Percentiles rank a stretch among this genome's conserved stretches.
These are phyloP conservation scores for Synanthedon vespiformis DNA, from an alignment of 2,888 invertebrate species.

Conservation along the genomic window DNA sequence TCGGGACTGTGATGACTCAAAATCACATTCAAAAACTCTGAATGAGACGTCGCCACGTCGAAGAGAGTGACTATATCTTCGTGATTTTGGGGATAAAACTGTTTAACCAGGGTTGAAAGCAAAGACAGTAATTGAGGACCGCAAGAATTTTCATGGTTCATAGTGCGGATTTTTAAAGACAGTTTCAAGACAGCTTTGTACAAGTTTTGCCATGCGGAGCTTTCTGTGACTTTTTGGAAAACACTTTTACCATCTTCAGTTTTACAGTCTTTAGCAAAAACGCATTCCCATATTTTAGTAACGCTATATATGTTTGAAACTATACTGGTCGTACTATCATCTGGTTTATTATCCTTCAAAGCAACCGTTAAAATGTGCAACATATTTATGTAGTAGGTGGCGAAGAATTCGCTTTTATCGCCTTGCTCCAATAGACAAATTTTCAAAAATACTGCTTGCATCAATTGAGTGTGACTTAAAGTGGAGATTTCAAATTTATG, in stretches of 20 bases:
- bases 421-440: slow-evolving; percentile 35
- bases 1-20: slow-evolving; percentile 59
- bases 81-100: slow-evolving; percentile 64
- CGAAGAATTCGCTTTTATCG: slow-evolving; percentile 46
- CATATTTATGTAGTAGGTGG: slow-evolving; percentile 66
- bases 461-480: slow-evolving; percentile 66
- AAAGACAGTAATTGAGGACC: slow-evolving; percentile 67
- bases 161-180: slow-evolving; percentile 66
- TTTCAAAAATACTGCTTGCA: slow-evolving; percentile 69
- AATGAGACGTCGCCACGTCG: slow-evolving; percentile 82
- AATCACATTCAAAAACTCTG: slow-evolving; percentile 79
- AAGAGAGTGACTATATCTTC: slow-evolving; percentile 69
- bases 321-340: slow-evolving; percentile 24
- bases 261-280: slow-evolving; percentile 27
- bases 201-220: slow-evolving; percentile 70
- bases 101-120: slow-evolving; percentile 66
- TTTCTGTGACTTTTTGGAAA: slow-evolving; percentile 51
- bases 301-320: slow-evolving; percentile 36
- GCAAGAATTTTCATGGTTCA: slow-evolving; percentile 28
- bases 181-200: slow-evolving; percentile 76
- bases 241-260: slow-evolving; percentile 25
- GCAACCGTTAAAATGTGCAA: slow-evolving; percentile 63
- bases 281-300: slow-evolving; percentile 35
- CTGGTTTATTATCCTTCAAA: slow-evolving; percentile 50
- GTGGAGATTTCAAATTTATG: slow-evolving; percentile 75